Evolutionary conservation across 2,113 vertebrate species (phyloP).

Genomic region (Zosterops hypoxanthus): DNA sequence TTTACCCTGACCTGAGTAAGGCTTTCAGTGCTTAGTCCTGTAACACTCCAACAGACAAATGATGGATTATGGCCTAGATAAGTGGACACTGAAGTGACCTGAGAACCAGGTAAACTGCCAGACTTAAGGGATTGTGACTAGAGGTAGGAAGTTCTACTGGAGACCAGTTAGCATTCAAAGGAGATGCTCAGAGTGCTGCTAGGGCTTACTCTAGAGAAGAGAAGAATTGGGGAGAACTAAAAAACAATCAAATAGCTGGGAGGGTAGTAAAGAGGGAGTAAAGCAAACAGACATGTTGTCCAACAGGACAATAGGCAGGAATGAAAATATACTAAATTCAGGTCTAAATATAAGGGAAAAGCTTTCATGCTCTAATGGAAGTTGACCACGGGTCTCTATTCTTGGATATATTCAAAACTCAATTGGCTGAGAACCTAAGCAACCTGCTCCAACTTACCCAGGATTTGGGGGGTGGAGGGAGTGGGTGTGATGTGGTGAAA

Average conservation of each 20-base stretch:
- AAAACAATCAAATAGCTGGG: neutral
- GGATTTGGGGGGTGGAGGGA: neutral
- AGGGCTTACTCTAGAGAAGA: neutral
- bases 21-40: neutral
- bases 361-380: rapidly evolving
- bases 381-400: neutral
- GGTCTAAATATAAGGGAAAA: neutral
- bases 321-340: neutral
- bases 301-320: neutral
- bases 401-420: neutral
- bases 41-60: neutral
- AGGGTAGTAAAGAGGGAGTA: neutral
- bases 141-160: neutral
- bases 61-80: neutral
- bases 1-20: neutral
- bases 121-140: neutral
- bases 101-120: neutral
- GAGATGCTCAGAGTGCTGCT: neutral
- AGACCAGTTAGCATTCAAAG: neutral
- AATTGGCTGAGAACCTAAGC: rapidly evolving
- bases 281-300: neutral
- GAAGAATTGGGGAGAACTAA: neutral
- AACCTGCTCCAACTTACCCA: neutral
- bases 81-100: neutral
- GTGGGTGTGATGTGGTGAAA: neutral